These are phyloP conservation scores for Pardosa pseudoannulata DNA, from an alignment of 2,888 invertebrate species.

Conservation along the genomic window DNA sequence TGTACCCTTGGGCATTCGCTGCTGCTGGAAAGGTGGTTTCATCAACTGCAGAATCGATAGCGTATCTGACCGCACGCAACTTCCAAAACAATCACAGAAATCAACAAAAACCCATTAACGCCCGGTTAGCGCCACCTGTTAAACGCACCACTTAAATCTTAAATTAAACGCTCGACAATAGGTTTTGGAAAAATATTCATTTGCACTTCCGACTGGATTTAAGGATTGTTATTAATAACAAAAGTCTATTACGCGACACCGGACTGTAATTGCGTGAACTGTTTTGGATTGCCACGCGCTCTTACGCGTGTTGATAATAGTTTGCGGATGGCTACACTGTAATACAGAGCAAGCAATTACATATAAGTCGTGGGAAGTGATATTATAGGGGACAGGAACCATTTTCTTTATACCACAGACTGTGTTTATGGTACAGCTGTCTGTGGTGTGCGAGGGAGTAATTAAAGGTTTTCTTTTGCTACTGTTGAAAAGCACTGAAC, in stretches of 20 bases:
- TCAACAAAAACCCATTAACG: slow-evolving; percentile 22
- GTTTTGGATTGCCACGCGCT: not conserved
- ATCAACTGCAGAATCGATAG: not conserved
- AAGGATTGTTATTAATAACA: slow-evolving; percentile 17
- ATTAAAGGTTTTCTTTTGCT: slow-evolving; percentile 35
- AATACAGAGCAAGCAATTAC: slow-evolving; percentile 33
- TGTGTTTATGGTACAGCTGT: slow-evolving; percentile 25
- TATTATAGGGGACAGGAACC: slow-evolving; percentile 4
- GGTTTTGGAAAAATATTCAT: slow-evolving; percentile 39
- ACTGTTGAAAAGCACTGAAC: slow-evolving; percentile 4
- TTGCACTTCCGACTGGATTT: slow-evolving; percentile 49
- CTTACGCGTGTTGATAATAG: not conserved
- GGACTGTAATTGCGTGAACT: slow-evolving; percentile 19
- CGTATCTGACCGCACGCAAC: not conserved
- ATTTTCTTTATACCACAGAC: slow-evolving; percentile 29
- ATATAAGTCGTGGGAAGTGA: slow-evolving; percentile 30
- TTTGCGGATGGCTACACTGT: slow-evolving; percentile 1
- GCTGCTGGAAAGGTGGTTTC: not conserved
- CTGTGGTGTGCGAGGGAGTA: slow-evolving; percentile 32
- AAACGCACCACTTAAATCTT: slow-evolving; percentile 23
- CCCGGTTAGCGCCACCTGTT: slow-evolving; percentile 44
- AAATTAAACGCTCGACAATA: slow-evolving; percentile 12
- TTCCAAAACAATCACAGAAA: not conserved
- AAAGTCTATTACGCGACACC: slow-evolving; percentile 12
- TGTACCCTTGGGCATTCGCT: not conserved